Evolutionary conservation across 2,888 invertebrate genomes (phyloP), one percentile per base, ranked within the genome.

Genomic region (Anthrax anthrax): DNA sequence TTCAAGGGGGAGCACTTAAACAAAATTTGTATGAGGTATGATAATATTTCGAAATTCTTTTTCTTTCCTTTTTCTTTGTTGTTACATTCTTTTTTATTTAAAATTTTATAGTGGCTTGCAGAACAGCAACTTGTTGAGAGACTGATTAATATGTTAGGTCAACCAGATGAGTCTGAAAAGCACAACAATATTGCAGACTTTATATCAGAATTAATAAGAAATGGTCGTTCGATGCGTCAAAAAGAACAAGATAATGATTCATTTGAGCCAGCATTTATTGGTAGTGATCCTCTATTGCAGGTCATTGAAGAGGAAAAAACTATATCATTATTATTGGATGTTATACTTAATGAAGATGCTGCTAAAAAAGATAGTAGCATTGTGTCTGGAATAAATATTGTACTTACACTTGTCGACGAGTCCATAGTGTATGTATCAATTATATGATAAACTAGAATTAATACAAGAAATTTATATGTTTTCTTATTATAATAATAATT

Each of bases 111-210:
- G 92, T 95, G 92, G 91, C 72, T 95, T 60, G 84, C 86, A 65
- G 84, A 86, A 65, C 83, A 91, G 69, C 76, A 81, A 66, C 78
- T 94, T 60, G 80, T 95, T 54, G 84, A 88, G 70, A 80, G 81
- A 64, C 74, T 95, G 63, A 74, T 78, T 59, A 71, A 70, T 57
- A 73, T 77, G 56, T 69, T 77, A 58, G 63, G 80, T 58, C 75
- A 79, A 52, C 73, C 77, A 54, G 70, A 77, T 55, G 80, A 83
- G 59, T 74, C 77, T 57, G 84, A 84, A 58, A 81, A 84, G 59
- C 87, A 92, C 63, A 78, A 78, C 60, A 92, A 91, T 73, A 87
- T 87, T 59, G 80, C 90, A 57, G 84, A 88, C 70, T 77, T 91
- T 67, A 76, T 94, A 59, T 84, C 85, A 71, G 90, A 92, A 72